phyloP scores from a whole-genome alignment of 2,888 invertebrate genomes.

The Nasonovia ribisnigri region DNA sequence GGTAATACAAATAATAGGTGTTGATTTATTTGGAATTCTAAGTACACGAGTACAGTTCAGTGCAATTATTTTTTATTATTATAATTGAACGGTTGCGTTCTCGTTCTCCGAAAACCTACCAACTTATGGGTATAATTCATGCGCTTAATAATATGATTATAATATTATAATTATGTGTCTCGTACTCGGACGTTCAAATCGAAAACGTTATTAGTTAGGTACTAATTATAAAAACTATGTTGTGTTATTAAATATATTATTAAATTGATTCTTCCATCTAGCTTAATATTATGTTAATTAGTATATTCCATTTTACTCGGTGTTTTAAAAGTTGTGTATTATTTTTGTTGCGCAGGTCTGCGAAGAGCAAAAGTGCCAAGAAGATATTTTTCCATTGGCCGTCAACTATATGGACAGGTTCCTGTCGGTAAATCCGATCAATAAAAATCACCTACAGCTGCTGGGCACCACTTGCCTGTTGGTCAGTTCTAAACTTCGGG shows the following conservation, averaged over 20 bases:
- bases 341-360: slow-evolving; percentile 81
- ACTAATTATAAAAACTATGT: not conserved
- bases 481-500: slow-evolving; percentile 92
- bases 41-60: not conserved
- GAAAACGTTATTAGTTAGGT: not conserved
- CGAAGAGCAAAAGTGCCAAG: slow-evolving; percentile 92
- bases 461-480: slow-evolving; percentile 92
- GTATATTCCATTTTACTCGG: not conserved
- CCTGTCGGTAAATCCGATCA: slow-evolving; percentile 85
- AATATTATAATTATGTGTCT: not conserved
- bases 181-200: not conserved
- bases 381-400: slow-evolving; percentile 93
- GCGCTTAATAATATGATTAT: not conserved
- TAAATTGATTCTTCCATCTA: not conserved
- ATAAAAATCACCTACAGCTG: slow-evolving; percentile 89
- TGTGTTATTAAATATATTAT: not conserved
- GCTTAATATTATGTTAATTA: not conserved
- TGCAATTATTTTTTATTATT: slow-evolving; percentile 13
- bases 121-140: not conserved
- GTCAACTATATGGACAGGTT: slow-evolving; percentile 95
- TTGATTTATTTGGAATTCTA: not conserved
- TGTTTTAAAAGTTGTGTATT: not conserved
- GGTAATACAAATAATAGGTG: slow-evolving; percentile 23
- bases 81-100: slow-evolving; percentile 8
- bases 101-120: not conserved